Evolutionary conservation across 2,113 vertebrate species (phyloP).

Genomic region (Gavialis gangeticus): DNA sequence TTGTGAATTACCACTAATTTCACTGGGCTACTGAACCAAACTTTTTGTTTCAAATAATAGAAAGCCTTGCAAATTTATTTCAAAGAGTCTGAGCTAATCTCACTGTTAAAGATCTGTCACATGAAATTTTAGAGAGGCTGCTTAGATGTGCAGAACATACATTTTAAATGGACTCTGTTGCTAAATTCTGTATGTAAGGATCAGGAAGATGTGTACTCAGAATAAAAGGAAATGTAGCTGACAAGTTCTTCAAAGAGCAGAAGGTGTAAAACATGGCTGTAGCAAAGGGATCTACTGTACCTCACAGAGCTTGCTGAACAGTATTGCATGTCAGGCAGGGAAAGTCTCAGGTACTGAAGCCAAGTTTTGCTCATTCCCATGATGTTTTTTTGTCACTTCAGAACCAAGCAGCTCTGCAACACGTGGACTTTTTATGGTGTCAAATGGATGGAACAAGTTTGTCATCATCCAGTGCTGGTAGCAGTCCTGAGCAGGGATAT

Average conservation of each 20-base stretch:
- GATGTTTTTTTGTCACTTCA: constrained; percentile 13
- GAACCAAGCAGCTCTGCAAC: constrained; percentile 8
- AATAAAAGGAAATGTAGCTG: constrained; percentile 45
- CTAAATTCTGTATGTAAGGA: constrained; percentile 46
- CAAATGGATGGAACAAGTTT: constrained; percentile 66
- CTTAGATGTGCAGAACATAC: constrained; percentile 66
- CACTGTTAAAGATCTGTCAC: constrained; percentile 61
- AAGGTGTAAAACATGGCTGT: not conserved
- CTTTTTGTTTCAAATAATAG: constrained; percentile 52
- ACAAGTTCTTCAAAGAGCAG: constrained; percentile 45
- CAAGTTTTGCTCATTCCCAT: constrained; percentile 41
- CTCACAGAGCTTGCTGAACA: constrained; percentile 51
- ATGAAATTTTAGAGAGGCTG: constrained; percentile 53
- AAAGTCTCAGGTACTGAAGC: constrained; percentile 35
- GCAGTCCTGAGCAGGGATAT: constrained; percentile 45
- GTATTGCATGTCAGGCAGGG: constrained; percentile 23
- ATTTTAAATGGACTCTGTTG: constrained; percentile 46
- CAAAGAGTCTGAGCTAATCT: not conserved
- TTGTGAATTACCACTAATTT: constrained; percentile 14
- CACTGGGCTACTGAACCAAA: constrained; percentile 23
- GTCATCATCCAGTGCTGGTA: constrained; percentile 62
- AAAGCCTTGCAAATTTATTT: constrained; percentile 64
- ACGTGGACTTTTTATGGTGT: constrained; percentile 51
- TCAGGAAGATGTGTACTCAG: constrained; percentile 50
- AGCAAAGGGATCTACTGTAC: constrained; percentile 17